Evolutionary conservation across 2,113 vertebrate genomes (phyloP).

Genomic region (Globicephala melas): DNA sequence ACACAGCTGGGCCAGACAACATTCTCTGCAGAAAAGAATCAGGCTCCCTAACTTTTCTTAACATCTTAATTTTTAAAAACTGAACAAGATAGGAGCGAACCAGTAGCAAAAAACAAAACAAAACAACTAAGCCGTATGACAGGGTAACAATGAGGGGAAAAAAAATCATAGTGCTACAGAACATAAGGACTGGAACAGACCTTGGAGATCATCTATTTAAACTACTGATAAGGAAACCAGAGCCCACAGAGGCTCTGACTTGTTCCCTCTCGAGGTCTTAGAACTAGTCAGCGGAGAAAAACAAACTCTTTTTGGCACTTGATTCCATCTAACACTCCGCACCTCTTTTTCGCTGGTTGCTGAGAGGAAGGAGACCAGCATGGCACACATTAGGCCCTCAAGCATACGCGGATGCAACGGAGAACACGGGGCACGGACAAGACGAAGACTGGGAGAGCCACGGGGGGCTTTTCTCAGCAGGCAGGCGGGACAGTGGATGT

Average conservation of each 20-base stretch:
- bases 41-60: slow-evolving; percentile 26
- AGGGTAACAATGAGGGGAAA: neutral
- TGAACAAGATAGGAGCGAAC: neutral
- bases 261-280: neutral
- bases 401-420: neutral
- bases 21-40: slow-evolving; percentile 43
- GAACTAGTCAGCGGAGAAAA: neutral
- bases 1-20: slow-evolving; percentile 38
- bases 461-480: neutral
- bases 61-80: neutral
- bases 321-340: neutral
- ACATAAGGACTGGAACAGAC: neutral
- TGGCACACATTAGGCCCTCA: slow-evolving; percentile 47
- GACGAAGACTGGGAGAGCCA: neutral
- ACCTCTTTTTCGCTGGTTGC: neutral
- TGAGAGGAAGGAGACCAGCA: neutral
- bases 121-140: neutral
- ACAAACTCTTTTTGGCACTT: neutral
- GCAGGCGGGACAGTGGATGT: neutral
- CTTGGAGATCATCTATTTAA: slow-evolving; percentile 16
- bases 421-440: neutral
- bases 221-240: slow-evolving; percentile 32
- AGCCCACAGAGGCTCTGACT: slow-evolving; percentile 27
- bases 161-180: neutral
- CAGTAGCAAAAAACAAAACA: neutral